phyloP scores from a whole-genome alignment of 35 echinoderm and acorn worm species.

The Hemicentrotus pulcherrimus region DNA sequence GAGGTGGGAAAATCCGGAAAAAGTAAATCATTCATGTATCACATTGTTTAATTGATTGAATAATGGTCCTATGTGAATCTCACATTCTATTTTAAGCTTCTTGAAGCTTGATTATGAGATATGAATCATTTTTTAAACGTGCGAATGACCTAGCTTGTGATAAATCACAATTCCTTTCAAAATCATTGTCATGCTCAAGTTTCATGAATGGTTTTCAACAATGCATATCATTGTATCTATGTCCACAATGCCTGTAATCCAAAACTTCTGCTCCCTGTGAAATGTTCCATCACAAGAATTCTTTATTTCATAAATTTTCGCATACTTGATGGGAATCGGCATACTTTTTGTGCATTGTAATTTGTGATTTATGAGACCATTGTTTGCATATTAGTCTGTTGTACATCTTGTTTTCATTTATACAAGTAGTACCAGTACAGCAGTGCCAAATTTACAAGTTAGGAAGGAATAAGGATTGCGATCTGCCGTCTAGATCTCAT shows the following conservation, averaged over 20 bases:
- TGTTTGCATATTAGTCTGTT: background rate
- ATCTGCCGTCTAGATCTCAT: too few species aligned
- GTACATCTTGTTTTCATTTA: too few species aligned
- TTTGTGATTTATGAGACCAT: background rate
- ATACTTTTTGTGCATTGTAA: too few species aligned
- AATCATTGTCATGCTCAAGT: background rate
- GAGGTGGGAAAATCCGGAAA: too few species aligned
- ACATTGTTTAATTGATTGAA: too few species aligned
- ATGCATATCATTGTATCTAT: background rate
- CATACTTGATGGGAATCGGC: too few species aligned
- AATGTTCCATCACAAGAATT: background rate
- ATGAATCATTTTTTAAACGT: background rate
- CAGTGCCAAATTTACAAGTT: too few species aligned
- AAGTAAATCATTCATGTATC: too few species aligned
- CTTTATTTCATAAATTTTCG: background rate
- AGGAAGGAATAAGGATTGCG: too few species aligned
- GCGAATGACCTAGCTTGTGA: background rate
- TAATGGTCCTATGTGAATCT: too few species aligned
- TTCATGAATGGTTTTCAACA: background rate
- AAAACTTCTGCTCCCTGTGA: background rate
- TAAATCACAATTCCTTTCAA: background rate
- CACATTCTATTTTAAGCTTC: background rate
- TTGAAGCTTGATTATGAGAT: background rate
- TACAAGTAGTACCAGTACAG: too few species aligned
- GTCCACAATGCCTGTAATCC: background rate